Evolutionary conservation across 2,797 vertebrate species (phyloP), one percentile per base, ranked within the genome.

Genomic region (Hemitrygon akajei): DNA sequence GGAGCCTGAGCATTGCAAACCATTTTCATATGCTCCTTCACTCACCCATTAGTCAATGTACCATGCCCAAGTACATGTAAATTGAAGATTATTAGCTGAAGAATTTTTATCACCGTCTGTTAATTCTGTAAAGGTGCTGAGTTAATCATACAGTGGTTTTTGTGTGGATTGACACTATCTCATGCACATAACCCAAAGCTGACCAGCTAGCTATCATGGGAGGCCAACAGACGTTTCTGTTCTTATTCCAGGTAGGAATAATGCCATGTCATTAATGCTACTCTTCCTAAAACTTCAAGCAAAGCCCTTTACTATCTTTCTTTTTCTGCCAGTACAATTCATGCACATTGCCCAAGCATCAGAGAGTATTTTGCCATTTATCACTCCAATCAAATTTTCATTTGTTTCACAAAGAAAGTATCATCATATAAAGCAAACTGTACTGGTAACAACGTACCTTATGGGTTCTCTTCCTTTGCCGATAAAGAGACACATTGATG

Each of bases 401-500:
- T 20, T 91, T 91, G 60, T 30, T 10, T 14, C 63, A 20, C 30
- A 22, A 34, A 30, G 60, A 91, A 69, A 34, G 10, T 12, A 37
- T 71, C 69, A 3, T 63, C 87, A 91, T 69, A 91, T 91, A 91
- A 91, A 69, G 66, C 63, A 11, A 91, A 69, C 7, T 34, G 20
- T 69, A 2, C n/a, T n/a, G 30, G n/a, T 22, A 91, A 69, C n/a
- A 91, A 18, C 7, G 58, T 58, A 25, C 47, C 47, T 30, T 25
- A 60, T 91, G 0, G 7, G 34, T 91, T 71, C 20, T 9, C 37
- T 37, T 91, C 58, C 34, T 69, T 14, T 91, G 63, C n/a, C 60
- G 60, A 91, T 71, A 91, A 63, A 91, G 66, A 91, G 81, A 18
- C 69, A 69, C 63, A 58, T 58, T 87, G 56, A 87, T n/a, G 30